A percentile compares a stretch with the other conserved stretches of the same genome.
Evolutionary conservation across 2,797 vertebrate species (phyloP).

Genomic region (Alfaro cultratus): DNA sequence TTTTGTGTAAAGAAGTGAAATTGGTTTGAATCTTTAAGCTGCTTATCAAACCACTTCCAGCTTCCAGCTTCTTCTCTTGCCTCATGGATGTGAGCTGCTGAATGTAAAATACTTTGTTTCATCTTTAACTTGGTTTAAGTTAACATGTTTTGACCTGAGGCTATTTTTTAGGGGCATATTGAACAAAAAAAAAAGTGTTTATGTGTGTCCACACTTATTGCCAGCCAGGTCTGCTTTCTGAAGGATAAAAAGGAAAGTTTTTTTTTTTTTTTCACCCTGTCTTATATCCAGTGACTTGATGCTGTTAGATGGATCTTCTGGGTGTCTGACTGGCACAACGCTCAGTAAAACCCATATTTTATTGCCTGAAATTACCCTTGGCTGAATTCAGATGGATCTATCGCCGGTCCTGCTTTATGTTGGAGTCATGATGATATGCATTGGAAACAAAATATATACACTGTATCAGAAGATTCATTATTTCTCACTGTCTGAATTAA

Average conservation of each 20-base stretch:
- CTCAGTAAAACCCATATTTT: neutral
- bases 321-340: conserved; percentile 18
- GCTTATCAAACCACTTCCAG: neutral
- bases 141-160: neutral
- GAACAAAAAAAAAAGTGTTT: neutral
- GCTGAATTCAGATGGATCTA: conserved; percentile 13
- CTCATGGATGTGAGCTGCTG: neutral
- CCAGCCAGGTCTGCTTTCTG: neutral
- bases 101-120: neutral
- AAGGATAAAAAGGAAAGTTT: neutral
- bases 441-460: neutral
- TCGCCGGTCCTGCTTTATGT: neutral
- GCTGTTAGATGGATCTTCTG: conserved; percentile 22
- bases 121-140: neutral
- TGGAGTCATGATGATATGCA: neutral
- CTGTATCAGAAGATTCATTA: neutral
- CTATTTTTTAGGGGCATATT: neutral
- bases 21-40: neutral
- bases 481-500: neutral
- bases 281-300: neutral
- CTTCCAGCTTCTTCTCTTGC: neutral
- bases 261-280: neutral
- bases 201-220: neutral
- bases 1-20: neutral
- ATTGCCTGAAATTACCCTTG: neutral